Evolutionary conservation across 2,888 invertebrate species (phyloP).

Genomic region (Lissonota sp.): DNA sequence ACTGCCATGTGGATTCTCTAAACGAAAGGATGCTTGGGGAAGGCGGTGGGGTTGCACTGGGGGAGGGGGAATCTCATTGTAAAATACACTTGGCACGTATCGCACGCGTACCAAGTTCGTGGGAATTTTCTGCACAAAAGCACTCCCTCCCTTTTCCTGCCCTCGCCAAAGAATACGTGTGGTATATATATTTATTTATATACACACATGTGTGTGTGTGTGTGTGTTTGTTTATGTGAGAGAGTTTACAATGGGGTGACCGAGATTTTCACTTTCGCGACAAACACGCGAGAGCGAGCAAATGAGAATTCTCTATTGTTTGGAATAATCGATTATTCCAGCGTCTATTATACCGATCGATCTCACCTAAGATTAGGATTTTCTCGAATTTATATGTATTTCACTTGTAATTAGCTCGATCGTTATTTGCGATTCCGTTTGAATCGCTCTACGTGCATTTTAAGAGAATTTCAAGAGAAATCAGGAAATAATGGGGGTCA

Average conservation of each 20-base stretch:
- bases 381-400: constrained; percentile 16
- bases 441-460: not conserved
- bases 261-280: constrained; percentile 66
- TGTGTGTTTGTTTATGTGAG: too few relatives aligned
- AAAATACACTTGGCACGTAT: constrained; percentile 67
- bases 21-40: not conserved
- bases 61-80: constrained; percentile 47
- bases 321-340: constrained; percentile 50
- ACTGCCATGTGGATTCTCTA: too few relatives aligned
- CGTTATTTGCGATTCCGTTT: not conserved
- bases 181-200: constrained; percentile 22
- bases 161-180: constrained; percentile 44
- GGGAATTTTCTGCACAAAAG: constrained; percentile 63
- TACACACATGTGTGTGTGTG: not conserved
- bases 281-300: too few relatives aligned
- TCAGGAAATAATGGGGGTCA: too few relatives aligned
- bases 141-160: too few relatives aligned
- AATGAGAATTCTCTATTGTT: constrained; percentile 60
- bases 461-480: too few relatives aligned
- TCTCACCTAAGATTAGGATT: too few relatives aligned
- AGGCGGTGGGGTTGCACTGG: not conserved
- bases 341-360: constrained; percentile 41
- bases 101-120: constrained; percentile 67
- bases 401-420: constrained; percentile 22
- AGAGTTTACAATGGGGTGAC: constrained; percentile 44